These are phyloP conservation scores for Vanessa tameamea DNA, from an alignment of 1,140 invertebrate genomes.

Conservation along the genomic window DNA sequence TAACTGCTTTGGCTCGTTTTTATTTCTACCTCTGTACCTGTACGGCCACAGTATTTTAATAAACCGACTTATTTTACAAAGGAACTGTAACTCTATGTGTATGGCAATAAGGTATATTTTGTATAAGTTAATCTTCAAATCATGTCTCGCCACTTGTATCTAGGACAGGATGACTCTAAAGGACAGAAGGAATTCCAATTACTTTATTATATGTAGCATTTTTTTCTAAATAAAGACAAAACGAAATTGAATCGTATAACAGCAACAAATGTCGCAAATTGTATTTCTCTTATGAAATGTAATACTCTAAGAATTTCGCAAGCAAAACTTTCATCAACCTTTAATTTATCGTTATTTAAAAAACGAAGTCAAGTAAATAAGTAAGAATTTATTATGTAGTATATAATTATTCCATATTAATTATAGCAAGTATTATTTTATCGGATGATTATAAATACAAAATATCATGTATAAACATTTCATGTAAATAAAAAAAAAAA, in stretches of 20 bases:
- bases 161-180: conserved; percentile 73
- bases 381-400: too few species aligned
- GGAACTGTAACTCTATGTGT: conserved; percentile 44
- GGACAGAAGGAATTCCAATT: conserved; percentile 79
- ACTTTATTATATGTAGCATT: conserved; percentile 71
- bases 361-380: too few species aligned
- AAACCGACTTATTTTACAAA: conserved; percentile 55
- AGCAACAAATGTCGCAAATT: background rate
- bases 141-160: conserved; percentile 76
- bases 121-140: conserved; percentile 41
- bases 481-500: too few species aligned
- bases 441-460: too few species aligned
- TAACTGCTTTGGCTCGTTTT: conserved; percentile 80
- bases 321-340: too few species aligned
- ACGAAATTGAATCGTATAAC: conserved; percentile 31
- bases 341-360: too few species aligned
- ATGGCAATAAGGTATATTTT: conserved; percentile 44
- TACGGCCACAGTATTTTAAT: conserved; percentile 80
- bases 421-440: too few species aligned
- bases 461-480: too few species aligned
- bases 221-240: conserved; percentile 34
- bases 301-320: too few species aligned
- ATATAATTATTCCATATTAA: too few species aligned
- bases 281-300: background rate
- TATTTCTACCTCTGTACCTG: conserved; percentile 79